A percentile compares a stretch with the other conserved stretches of the same genome.
phyloP scores from a whole-genome alignment of 2,113 vertebrate species.

The Diadophis punctatus region DNA sequence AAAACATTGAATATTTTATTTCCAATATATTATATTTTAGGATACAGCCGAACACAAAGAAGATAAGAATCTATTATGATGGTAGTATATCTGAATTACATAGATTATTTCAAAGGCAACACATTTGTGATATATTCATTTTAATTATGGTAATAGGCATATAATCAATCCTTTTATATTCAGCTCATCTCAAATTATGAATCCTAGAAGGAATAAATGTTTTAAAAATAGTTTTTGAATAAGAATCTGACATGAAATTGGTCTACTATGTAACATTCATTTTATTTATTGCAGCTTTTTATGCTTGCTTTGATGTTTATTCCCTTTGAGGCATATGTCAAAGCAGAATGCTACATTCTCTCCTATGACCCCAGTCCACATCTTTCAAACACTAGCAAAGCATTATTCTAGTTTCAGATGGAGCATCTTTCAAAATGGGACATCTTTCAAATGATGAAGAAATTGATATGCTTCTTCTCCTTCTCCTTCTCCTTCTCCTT shows the following conservation, averaged over 20 bases:
- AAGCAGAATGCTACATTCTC: neutral
- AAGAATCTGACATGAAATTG: constrained; percentile 27
- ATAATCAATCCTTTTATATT: constrained; percentile 42
- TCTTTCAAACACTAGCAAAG: neutral
- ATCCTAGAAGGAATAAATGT: constrained; percentile 43
- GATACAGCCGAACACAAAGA: constrained; percentile 46
- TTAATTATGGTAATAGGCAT: constrained; percentile 54
- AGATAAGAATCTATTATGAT: constrained; percentile 32
- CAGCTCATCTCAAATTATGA: constrained; percentile 44
- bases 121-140: constrained; percentile 27
- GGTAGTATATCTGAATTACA: constrained; percentile 47
- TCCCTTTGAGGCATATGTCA: neutral
- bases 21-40: constrained; percentile 49
- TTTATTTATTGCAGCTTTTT: neutral
- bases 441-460: neutral
- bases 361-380: neutral
- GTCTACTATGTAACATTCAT: constrained; percentile 30
- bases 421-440: neutral
- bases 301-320: neutral
- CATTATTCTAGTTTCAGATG: neutral
- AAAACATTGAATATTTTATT: constrained; percentile 62
- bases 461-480: constrained; percentile 16
- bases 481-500: no score
- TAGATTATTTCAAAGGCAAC: constrained; percentile 61
- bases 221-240: constrained; percentile 30